These are phyloP conservation scores for Thera obeliscata DNA, from an alignment of 2,888 invertebrate species.

Conservation along the genomic window DNA sequence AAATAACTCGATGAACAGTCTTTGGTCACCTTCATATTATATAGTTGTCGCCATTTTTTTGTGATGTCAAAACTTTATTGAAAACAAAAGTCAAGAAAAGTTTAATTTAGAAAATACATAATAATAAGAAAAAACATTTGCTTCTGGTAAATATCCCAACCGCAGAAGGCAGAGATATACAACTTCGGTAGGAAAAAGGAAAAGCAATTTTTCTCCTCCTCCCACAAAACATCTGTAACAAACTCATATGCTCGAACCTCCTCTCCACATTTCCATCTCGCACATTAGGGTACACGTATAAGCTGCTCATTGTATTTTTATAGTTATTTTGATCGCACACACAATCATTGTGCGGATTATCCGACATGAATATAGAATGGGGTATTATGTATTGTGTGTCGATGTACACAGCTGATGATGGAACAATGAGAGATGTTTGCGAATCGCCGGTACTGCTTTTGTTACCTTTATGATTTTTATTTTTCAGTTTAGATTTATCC, in stretches of 20 bases:
- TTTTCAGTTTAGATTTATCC: conserved; percentile 9
- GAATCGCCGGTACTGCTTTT: conserved; percentile 70
- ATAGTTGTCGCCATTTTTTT: too few species aligned
- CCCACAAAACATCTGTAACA: conserved; percentile 1
- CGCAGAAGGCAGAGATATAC: too few species aligned
- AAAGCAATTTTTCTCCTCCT: neutral
- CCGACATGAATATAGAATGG: conserved; percentile 75
- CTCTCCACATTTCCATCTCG: conserved; percentile 47
- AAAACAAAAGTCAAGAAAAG: too few species aligned
- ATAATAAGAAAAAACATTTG: too few species aligned
- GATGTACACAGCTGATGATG: conserved; percentile 79
- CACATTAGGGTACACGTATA: conserved; percentile 76
- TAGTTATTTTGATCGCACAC: conserved; percentile 83
- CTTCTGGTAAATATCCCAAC: too few species aligned
- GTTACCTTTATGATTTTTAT: conserved; percentile 67
- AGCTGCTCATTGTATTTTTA: conserved; percentile 84
- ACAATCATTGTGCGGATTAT: conserved; percentile 54
- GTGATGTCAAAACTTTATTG: too few species aligned
- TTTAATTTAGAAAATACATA: too few species aligned
- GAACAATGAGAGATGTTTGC: conserved; percentile 71
- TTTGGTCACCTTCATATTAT: too few species aligned
- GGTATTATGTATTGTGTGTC: conserved; percentile 69
- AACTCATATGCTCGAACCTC: neutral
- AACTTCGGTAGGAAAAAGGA: too few species aligned
- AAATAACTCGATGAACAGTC: too few species aligned